Percentiles rank a stretch among this genome's conserved stretches.
Conservation (phyloP, 2,888 invertebrate species). For the Leucophenga maculata region DNA sequence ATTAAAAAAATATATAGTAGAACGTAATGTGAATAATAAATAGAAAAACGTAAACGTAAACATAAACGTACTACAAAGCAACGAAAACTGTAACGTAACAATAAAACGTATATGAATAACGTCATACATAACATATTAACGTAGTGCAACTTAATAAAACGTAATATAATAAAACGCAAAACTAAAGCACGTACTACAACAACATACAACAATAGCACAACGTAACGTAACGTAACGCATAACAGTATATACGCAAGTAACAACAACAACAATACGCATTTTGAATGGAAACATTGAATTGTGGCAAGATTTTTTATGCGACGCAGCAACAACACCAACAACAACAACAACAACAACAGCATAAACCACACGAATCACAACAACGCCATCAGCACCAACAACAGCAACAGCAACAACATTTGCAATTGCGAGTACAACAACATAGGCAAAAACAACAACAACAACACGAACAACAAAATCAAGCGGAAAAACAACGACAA, state of each 20-base stretch:
- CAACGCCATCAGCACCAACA: not conserved
- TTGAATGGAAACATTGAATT: slow-evolving; percentile 66
- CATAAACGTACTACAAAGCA: too few species aligned
- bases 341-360: slow-evolving; percentile 30
- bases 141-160: too few species aligned
- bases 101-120: too few species aligned
- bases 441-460: slow-evolving; percentile 17
- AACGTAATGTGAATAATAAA: too few species aligned
- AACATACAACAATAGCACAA: too few species aligned
- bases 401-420: slow-evolving; percentile 7
- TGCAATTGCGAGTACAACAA: slow-evolving; percentile 3
- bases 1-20: too few species aligned
- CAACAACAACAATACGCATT: slow-evolving; percentile 41
- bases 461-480: slow-evolving; percentile 22
- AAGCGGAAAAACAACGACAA: slow-evolving; percentile 6
- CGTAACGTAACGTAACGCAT: slow-evolving; percentile 6
- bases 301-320: slow-evolving; percentile 27
- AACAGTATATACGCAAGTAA: slow-evolving; percentile 18
- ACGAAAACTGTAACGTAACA: too few species aligned
- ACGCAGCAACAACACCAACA: slow-evolving; percentile 22
- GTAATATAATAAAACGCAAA: not conserved
- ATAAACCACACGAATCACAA: slow-evolving; percentile 16
- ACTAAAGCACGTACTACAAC: not conserved
- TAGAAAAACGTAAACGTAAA: too few species aligned
- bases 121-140: too few species aligned